Conservation (phyloP, 1,140 invertebrate genomes). For the Subanguina moxae region DNA sequence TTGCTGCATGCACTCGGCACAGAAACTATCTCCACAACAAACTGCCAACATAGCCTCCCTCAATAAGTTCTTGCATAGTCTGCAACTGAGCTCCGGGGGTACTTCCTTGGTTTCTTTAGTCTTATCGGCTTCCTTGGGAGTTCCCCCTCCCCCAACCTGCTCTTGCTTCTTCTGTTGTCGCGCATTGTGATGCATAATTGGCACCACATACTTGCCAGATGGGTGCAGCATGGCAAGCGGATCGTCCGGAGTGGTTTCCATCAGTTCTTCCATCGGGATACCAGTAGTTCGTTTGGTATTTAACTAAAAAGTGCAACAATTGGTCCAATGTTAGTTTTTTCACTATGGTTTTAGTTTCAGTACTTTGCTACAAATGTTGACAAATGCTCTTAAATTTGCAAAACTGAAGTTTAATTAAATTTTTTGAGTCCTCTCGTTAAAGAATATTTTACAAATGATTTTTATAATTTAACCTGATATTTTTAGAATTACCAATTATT, state of each 20-base stretch:
- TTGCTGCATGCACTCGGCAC: slow-evolving; percentile 81
- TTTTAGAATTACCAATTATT: too few species aligned
- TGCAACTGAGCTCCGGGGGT: slow-evolving; percentile 67
- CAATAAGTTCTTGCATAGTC: slow-evolving; percentile 84
- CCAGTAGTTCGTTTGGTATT: slow-evolving; percentile 87
- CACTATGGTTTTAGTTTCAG: too few species aligned
- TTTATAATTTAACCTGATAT: too few species aligned
- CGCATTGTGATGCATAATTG: slow-evolving; percentile 73
- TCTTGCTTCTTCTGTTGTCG: slow-evolving; percentile 2
- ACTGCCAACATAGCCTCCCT: slow-evolving; percentile 91
- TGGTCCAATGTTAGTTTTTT: too few species aligned
- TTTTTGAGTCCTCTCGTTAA: too few species aligned
- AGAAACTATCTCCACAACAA: slow-evolving; percentile 94
- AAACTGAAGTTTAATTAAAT: too few species aligned
- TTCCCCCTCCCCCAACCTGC: not conserved
- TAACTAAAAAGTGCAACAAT: slow-evolving; percentile 57
- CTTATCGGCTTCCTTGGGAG: slow-evolving; percentile 1
- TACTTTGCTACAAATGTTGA: too few species aligned
- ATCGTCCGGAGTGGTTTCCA: slow-evolving; percentile 80
- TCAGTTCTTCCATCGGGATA: slow-evolving; percentile 87
- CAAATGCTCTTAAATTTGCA: too few species aligned
- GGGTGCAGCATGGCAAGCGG: slow-evolving; percentile 86
- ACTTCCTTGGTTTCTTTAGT: not conserved
- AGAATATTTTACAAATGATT: too few species aligned
- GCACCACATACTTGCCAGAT: slow-evolving; percentile 82